Percentiles rank a stretch among this genome's conserved stretches.
These are phyloP conservation scores for Phaenicophaeus curvirostris DNA, from an alignment of 2,797 vertebrate genomes.

Conservation along the genomic window DNA sequence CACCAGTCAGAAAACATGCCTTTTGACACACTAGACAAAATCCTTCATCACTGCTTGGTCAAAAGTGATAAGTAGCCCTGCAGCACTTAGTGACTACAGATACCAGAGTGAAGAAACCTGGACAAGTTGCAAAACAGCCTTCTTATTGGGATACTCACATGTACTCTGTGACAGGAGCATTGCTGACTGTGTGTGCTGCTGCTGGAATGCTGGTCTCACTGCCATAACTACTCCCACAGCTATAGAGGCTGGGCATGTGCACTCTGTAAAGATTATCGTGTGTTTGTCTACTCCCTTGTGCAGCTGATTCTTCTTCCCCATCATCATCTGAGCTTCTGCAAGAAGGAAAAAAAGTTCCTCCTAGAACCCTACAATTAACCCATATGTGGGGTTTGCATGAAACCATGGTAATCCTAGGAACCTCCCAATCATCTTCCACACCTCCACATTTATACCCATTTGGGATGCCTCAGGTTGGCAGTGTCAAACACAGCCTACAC, in stretches of 20 bases:
- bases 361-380: conserved; percentile 51
- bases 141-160: conserved; percentile 84
- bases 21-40: not conserved
- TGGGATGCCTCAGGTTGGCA: conserved; percentile 39
- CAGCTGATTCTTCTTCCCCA: conserved; percentile 89
- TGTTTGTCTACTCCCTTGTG: conserved; percentile 88
- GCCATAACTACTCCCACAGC: conserved; percentile 99
- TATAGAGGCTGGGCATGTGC: conserved; percentile 98
- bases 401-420: conserved; percentile 47
- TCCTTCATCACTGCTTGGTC: not conserved
- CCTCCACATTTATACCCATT: conserved; percentile 37
- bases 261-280: conserved; percentile 97
- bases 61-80: not conserved
- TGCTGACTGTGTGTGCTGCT: conserved; percentile 97
- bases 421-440: conserved; percentile 46
- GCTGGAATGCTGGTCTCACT: conserved; percentile 97
- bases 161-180: conserved; percentile 97
- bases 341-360: conserved; percentile 50
- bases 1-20: not conserved
- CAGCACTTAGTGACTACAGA: not conserved
- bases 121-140: not conserved
- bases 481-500: conserved; percentile 48
- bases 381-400: conserved; percentile 29
- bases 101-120: not conserved
- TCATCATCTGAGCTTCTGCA: conserved; percentile 88